These are phyloP conservation scores for Astropecten irregularis DNA, from an alignment of 53 echinoderm and acorn worm genomes.

Conservation along the genomic window DNA sequence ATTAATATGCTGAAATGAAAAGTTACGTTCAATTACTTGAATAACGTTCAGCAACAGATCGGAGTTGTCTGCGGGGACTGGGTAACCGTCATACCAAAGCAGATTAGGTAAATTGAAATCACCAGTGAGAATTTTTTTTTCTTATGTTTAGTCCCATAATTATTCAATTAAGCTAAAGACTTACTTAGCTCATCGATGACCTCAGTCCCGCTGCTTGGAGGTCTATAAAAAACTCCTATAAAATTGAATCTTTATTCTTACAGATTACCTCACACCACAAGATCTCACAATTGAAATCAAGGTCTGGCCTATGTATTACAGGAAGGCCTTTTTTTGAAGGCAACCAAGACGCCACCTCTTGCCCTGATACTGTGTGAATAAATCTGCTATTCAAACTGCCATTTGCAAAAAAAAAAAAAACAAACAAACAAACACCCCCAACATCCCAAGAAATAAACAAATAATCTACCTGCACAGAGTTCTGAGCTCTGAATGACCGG, in stretches of 20 bases:
- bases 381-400: too few species aligned
- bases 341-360: neutral
- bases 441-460: too few species aligned
- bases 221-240: neutral
- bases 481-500: too few species aligned
- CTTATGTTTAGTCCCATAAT: neutral
- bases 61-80: too few species aligned
- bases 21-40: neutral
- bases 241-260: neutral
- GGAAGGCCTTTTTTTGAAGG: neutral
- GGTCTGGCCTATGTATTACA: neutral
- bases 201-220: neutral
- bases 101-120: neutral
- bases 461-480: too few species aligned
- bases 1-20: neutral
- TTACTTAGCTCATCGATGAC: neutral
- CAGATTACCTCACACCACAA: neutral
- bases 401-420: too few species aligned
- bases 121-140: neutral
- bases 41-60: neutral
- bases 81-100: neutral
- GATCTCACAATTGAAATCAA: neutral
- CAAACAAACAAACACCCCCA: too few species aligned
- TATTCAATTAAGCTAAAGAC: neutral
- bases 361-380: neutral